Conservation (phyloP, 2,113 vertebrate species). For the Sminthopsis crassicaudata region DNA sequence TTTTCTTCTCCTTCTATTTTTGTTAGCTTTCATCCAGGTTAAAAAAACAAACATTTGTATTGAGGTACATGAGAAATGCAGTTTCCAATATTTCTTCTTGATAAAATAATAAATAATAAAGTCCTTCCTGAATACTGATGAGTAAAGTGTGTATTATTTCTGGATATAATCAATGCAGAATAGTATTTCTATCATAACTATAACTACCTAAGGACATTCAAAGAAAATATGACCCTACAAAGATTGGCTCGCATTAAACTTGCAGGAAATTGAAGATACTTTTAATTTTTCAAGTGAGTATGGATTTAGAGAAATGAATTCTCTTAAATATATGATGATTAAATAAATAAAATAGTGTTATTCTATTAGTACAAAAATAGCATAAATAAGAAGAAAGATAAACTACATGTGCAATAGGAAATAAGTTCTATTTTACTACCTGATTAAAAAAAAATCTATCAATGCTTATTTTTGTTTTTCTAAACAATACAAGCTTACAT, state of each 20-base stretch:
- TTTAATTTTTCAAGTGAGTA: constrained; percentile 68
- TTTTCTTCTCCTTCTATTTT: not conserved
- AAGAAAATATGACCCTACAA: not conserved
- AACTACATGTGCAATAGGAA: constrained; percentile 56
- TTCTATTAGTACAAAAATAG: constrained; percentile 63
- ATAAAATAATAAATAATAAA: not conserved
- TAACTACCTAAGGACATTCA: not conserved
- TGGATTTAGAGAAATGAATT: constrained; percentile 72
- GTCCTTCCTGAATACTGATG: not conserved
- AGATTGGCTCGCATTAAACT: not conserved
- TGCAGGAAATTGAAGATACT: constrained; percentile 11
- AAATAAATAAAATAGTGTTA: constrained; percentile 65
- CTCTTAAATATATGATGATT: constrained; percentile 62
- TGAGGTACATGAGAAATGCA: not conserved
- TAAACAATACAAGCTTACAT: constrained; percentile 49
- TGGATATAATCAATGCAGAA: not conserved
- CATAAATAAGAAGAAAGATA: constrained; percentile 54
- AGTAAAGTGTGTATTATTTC: not conserved
- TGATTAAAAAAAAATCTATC: constrained; percentile 49
- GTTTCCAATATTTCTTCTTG: not conserved
- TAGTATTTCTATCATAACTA: not conserved
- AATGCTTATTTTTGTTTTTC: constrained; percentile 55
- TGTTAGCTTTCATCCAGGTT: not conserved
- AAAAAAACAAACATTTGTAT: not conserved
- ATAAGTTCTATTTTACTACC: constrained; percentile 62